phyloP scores from a whole-genome alignment of 2,797 vertebrate species.

The Pipistrellus pipistrellus region DNA sequence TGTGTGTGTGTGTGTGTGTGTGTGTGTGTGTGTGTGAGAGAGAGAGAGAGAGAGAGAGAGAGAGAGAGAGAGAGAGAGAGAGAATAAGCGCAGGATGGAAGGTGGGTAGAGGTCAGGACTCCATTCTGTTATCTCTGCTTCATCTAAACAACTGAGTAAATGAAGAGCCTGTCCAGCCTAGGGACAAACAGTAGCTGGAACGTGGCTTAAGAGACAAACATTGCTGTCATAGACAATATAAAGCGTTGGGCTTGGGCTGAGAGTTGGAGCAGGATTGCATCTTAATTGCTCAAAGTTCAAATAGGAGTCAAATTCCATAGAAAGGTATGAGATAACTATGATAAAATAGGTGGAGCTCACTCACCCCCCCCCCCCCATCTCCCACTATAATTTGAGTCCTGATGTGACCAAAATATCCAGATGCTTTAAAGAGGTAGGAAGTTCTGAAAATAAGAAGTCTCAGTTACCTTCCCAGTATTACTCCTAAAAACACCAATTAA shows the following conservation, averaged over 20 bases:
- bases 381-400: background rate
- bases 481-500: too few species aligned
- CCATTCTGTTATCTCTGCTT: background rate
- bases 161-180: background rate
- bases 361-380: fast-evolving
- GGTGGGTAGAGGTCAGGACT: background rate
- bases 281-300: slow-evolving; percentile 49
- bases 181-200: slow-evolving; percentile 10
- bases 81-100: background rate
- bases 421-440: background rate
- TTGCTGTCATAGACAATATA: slow-evolving; percentile 42
- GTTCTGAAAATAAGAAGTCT: background rate
- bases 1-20: background rate
- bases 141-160: background rate
- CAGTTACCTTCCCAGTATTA: background rate
- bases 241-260: background rate
- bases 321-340: background rate
- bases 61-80: background rate
- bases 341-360: background rate
- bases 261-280: background rate
- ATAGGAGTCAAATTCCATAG: slow-evolving; percentile 40
- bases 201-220: slow-evolving; percentile 8
- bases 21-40: background rate
- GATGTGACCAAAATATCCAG: background rate
- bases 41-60: too few species aligned